Base-by-base conservation (phyloP, 2,797 vertebrate species). In the Dermochelys coriacea region DNA sequence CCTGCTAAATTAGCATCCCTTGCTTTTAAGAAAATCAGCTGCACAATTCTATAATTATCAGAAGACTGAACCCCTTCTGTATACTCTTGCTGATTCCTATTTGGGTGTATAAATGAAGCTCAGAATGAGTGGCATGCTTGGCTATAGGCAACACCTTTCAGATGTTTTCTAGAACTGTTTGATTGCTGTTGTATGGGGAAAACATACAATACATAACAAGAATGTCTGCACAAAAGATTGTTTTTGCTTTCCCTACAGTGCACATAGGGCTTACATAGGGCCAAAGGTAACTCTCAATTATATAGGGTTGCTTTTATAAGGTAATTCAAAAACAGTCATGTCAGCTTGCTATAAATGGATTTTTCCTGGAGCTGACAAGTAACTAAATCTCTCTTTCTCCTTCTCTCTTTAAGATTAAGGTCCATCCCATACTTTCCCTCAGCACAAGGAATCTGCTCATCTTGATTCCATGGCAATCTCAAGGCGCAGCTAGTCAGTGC, bases 281-380 rank as follows among this genome's bases (percentile, higher is more conserved):
- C 61, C 31, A 91, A 83, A 91, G 68, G 82, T 5, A 95, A 81
- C n/a, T 89, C 0, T 1, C 8, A 88, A 47, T 85, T 5, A 1
- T 3, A 0, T 54, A 71, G 34, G 6, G 25, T 85, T 57, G 80
- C 55, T 90, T 68, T 49, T 16, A 91, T 52, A 77, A 90, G 77
- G 51, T 95, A 96, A 95, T 96, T 96, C 11, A 95, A 91, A 96
- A 93, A 3, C 59, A 88, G 31, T 23, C 87, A 81, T 64, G 5
- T 31, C 95, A 81, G 14, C 51, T 94, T 90, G 64, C n/a, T 51
- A 27, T 89, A 82, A 89, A 87, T 85, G 27, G 80, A n/a, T 54
- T 84, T 84, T 93, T 96, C 78, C 90, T 90, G 61, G 50, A 80
- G 80, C 47, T 95, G 85, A 94, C 87, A 86, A 47, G 7, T 92